A percentile compares a stretch with the other conserved stretches of the same genome.
Conservation (phyloP, 2,113 vertebrate genomes). For the Egretta garzetta region DNA sequence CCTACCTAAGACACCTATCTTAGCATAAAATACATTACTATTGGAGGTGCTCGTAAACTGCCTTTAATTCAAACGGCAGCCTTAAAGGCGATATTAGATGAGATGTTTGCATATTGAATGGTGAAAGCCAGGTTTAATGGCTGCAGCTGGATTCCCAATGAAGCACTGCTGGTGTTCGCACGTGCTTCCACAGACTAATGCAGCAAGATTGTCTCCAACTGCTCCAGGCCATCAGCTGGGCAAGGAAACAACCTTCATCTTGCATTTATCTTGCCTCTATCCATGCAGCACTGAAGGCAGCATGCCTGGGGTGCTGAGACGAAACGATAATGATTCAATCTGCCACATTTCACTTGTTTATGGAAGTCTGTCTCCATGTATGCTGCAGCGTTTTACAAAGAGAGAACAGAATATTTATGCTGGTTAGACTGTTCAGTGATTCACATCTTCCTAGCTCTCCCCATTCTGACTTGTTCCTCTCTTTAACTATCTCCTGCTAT, state of each 20-base stretch:
- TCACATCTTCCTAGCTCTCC: background rate
- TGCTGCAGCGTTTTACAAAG: background rate
- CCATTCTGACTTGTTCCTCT: background rate
- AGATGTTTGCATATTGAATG: background rate
- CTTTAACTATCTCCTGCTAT: background rate
- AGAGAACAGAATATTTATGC: background rate
- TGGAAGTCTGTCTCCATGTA: background rate
- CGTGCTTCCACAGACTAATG: fast-evolving
- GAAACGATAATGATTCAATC: background rate
- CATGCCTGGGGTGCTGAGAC: background rate
- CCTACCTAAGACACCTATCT: background rate
- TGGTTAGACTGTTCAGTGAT: background rate
- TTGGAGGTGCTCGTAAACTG: background rate
- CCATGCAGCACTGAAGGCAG: too few species aligned
- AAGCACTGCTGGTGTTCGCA: background rate
- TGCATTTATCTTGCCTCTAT: background rate
- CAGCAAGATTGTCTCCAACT: background rate
- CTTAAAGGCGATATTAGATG: background rate
- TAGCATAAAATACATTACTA: fast-evolving
- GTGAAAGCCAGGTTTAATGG: background rate
- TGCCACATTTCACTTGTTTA: background rate
- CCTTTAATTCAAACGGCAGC: background rate
- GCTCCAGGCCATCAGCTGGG: background rate
- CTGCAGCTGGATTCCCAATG: background rate
- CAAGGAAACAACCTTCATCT: background rate